Percentiles rank a stretch among this genome's conserved stretches.
phyloP scores from a whole-genome alignment of 1,140 invertebrate species.

The Dreissena polymorpha region DNA sequence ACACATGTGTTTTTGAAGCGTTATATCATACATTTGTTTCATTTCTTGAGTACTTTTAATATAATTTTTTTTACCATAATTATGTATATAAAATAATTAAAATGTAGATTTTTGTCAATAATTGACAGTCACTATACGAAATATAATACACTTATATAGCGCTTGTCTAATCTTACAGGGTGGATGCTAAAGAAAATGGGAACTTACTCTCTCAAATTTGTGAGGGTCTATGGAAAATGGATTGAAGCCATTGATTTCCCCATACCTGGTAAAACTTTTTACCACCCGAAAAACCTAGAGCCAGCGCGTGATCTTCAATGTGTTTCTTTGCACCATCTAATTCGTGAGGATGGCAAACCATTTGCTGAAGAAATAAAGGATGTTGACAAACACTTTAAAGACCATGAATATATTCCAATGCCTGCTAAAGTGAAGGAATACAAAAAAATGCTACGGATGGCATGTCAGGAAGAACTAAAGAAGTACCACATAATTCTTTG shows the following conservation, averaged over 20 bases:
- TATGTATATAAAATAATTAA: not conserved
- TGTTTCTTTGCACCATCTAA: constrained; percentile 60
- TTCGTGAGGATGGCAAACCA: constrained; percentile 56
- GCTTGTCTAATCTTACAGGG: not conserved
- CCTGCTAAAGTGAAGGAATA: not conserved
- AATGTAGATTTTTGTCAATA: not conserved
- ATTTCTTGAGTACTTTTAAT: too few species aligned
- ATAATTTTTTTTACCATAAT: too few species aligned
- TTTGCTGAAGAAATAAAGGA: constrained; percentile 48
- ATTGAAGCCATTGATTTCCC: constrained; percentile 50
- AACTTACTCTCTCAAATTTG: constrained; percentile 38
- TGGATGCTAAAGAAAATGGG: constrained; percentile 14
- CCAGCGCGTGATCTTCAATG: constrained; percentile 39
- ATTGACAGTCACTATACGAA: not conserved
- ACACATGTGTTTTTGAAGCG: too few species aligned
- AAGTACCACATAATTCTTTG: constrained; percentile 62
- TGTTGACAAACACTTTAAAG: constrained; percentile 47
- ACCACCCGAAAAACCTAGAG: constrained; percentile 25
- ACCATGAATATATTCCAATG: not conserved
- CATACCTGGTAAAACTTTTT: constrained; percentile 37
- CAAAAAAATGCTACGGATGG: not conserved
- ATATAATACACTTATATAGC: not conserved
- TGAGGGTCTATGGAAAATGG: constrained; percentile 68
- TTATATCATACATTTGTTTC: too few species aligned
- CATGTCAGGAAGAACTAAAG: constrained; percentile 48